phyloP scores from a whole-genome alignment of 1,140 invertebrate genomes.

The Cotesia vestalis region DNA sequence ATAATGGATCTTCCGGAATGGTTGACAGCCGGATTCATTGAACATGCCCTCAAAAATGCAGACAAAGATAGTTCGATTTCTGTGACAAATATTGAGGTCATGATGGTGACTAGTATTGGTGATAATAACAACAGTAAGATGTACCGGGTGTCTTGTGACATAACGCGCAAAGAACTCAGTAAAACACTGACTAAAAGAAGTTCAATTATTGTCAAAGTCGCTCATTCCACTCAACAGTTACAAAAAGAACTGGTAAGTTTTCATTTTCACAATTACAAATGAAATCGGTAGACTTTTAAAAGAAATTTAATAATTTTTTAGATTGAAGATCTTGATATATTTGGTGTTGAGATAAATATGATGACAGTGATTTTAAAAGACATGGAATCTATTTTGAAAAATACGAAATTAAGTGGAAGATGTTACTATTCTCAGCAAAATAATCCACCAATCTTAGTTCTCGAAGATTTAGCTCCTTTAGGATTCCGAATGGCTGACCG shows the following conservation, averaged over 20 bases:
- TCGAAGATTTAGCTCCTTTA: slow-evolving; percentile 65
- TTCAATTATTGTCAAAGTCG: slow-evolving; percentile 52
- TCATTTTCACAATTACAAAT: background rate
- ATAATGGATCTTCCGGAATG: slow-evolving; percentile 49
- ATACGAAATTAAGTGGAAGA: slow-evolving; percentile 45
- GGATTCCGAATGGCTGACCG: slow-evolving; percentile 69
- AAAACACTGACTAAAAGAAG: slow-evolving; percentile 43
- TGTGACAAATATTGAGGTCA: slow-evolving; percentile 50
- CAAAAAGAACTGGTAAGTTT: slow-evolving; percentile 49
- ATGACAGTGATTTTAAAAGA: slow-evolving; percentile 54
- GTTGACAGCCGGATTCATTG: slow-evolving; percentile 60
- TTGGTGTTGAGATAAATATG: slow-evolving; percentile 58
- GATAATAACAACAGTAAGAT: slow-evolving; percentile 66
- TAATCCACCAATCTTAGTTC: slow-evolving; percentile 61
- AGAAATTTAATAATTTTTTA: slow-evolving; percentile 21
- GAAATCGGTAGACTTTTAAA: no score
- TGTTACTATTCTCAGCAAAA: slow-evolving; percentile 51
- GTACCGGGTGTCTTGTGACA: slow-evolving; percentile 52
- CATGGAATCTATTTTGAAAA: slow-evolving; percentile 52
- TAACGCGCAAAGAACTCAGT: slow-evolving; percentile 29
- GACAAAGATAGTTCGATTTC: slow-evolving; percentile 52
- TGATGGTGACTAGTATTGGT: slow-evolving; percentile 59
- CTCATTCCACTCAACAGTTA: slow-evolving; percentile 42
- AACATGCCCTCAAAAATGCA: slow-evolving; percentile 56
- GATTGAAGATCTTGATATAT: slow-evolving; percentile 48